Percentiles rank a stretch among this genome's conserved stretches.
Evolutionary conservation across 2,888 invertebrate species (phyloP).

Genomic region (Pimpla rufipes): DNA sequence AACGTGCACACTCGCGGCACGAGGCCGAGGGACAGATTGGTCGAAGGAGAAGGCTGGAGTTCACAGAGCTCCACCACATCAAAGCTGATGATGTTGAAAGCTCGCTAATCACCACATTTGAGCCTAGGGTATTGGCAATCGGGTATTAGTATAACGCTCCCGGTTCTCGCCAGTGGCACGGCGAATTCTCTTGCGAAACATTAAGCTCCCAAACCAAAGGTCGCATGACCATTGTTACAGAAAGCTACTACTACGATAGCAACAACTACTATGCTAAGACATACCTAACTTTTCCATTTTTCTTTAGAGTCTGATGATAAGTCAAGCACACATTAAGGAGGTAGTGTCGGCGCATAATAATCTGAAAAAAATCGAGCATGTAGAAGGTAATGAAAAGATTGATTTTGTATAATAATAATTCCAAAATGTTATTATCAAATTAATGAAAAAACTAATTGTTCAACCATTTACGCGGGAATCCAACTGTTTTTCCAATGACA

Average conservation of each 20-base stretch:
- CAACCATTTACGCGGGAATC: too few relatives aligned
- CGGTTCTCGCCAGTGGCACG: constrained; percentile 30
- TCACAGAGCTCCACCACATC: constrained; percentile 74
- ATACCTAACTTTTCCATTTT: not conserved
- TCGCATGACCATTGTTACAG: constrained; percentile 8
- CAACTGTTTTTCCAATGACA: too few relatives aligned
- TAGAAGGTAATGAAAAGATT: too few relatives aligned
- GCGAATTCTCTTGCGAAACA: constrained; percentile 37
- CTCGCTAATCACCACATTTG: constrained; percentile 80
- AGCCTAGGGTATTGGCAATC: constrained; percentile 70
- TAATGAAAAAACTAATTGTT: too few relatives aligned
- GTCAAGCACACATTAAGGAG: not conserved
- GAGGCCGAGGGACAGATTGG: constrained; percentile 31
- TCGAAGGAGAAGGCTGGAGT: constrained; percentile 37
- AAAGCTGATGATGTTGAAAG: constrained; percentile 82
- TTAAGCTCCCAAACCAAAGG: constrained; percentile 1
- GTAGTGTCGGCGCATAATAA: too few relatives aligned
- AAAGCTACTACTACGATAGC: not conserved
- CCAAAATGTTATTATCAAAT: too few relatives aligned
- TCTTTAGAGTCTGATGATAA: not conserved
- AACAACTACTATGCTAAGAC: not conserved
- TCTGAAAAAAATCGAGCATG: too few relatives aligned
- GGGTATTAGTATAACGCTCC: constrained; percentile 58
- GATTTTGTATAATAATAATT: too few relatives aligned
- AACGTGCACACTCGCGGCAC: constrained; percentile 7